Base-by-base conservation (phyloP, 2,888 invertebrate genomes). In the Diarsia dahlii region DNA sequence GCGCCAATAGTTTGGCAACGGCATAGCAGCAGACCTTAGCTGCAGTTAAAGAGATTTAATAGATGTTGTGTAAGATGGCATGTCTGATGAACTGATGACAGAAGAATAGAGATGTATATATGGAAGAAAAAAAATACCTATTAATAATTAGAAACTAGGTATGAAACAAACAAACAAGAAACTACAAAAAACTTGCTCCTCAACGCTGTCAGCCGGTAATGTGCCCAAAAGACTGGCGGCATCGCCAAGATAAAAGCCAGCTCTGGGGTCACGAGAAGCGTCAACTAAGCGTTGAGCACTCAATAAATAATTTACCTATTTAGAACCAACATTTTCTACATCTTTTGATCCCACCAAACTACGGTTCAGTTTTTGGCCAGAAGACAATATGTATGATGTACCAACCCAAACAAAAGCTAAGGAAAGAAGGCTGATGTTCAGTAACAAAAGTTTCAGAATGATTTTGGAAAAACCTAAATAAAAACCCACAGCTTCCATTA, bases 1-100 rank as follows among this genome's bases (percentile, higher is more conserved):
- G 54, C 66, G 67, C 58, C 68, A 82, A 82, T 65, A 60, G n/a
- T 76, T 80, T 80, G 58, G 82, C 82, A 80, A 81, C 48, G 48
- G 13, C 15, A 28, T 60, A 34, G 13, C 8, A 28, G n/a, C 13
- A 54, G 46, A 76, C 28, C 20, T 63, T 81, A 56, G 56, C 13
- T 15, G 50, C 28, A 60, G 58, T 34, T 5, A 50, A 23, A 60
- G 3, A 34, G 18, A 9, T 34, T 58, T 60, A 34, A 15, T 13
- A 5, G n/a, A 12, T 39, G 15, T 48, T 20, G 39, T 39, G 39
- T 15, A 45, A 74, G 23, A 74, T 54, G 18, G 18, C 28, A 58
- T 28, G 28, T 23, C 1, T 56, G 23, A 23, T 56, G 54, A 56
- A 15, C 1, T 56, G 23, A 23, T 56, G 54, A 56, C 2, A 13